Percentiles rank a stretch among this genome's conserved stretches.
Evolutionary conservation across 53 echinoderm and acorn worm genomes (phyloP).

Genomic region (Hippasteria phrygiana): DNA sequence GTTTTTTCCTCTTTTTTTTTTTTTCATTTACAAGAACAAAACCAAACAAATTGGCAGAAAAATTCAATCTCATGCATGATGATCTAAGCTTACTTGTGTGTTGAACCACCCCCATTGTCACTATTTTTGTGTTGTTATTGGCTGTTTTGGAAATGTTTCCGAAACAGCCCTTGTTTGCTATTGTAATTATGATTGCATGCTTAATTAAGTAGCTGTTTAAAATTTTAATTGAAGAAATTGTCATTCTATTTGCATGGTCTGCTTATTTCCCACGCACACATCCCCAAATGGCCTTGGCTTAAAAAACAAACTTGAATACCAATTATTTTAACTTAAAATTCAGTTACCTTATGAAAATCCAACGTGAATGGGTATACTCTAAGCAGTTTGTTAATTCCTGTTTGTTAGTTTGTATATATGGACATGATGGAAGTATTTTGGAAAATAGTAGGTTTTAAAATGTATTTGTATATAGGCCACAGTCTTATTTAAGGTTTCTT

Average conservation of each 20-base stretch:
- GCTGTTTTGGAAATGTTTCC: neutral
- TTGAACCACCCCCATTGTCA: neutral
- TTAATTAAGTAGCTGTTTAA: constrained; percentile 20
- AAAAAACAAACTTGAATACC: neutral
- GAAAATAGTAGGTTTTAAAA: too few relatives aligned
- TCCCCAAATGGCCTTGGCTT: constrained; percentile 30
- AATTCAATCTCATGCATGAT: constrained; percentile 72
- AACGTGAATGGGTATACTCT: constrained; percentile 52
- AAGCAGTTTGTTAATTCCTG: constrained; percentile 1
- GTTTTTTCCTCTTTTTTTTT: constrained; percentile 8
- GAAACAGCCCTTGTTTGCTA: too few relatives aligned
- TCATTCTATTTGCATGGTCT: constrained; percentile 17
- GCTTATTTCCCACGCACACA: neutral
- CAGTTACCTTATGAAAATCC: neutral
- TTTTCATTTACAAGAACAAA: neutral
- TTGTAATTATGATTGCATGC: constrained; percentile 32
- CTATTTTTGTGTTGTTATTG: neutral
- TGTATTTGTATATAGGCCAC: too few relatives aligned
- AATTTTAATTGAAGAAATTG: constrained; percentile 6
- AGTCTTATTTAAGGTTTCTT: too few relatives aligned
- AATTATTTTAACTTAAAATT: neutral
- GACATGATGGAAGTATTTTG: too few relatives aligned
- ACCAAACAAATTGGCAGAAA: neutral
- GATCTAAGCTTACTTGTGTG: constrained; percentile 63
- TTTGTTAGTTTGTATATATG: too few relatives aligned